A percentile compares a stretch with the other conserved stretches of the same genome.
phyloP scores from a whole-genome alignment of 1,140 invertebrate genomes.

The Helicoverpa zea region DNA sequence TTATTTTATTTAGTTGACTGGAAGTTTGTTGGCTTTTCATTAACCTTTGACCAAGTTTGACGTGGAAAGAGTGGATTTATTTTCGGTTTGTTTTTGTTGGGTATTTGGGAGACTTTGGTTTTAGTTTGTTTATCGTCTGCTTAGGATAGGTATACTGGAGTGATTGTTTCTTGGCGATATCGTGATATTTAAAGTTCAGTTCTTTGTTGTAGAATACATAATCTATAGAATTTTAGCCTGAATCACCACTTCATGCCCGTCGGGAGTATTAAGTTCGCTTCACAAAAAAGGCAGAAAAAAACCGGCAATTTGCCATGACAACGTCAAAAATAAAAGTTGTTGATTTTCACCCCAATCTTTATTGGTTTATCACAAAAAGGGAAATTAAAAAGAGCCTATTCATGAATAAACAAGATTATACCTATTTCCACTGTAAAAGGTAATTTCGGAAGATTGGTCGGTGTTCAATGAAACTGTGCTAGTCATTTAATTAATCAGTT shows the following conservation, averaged over 20 bases:
- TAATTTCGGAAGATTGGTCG: conserved; percentile 6
- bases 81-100: not conserved
- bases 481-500: conserved; percentile 23
- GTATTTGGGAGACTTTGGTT: not conserved
- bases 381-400: conserved; percentile 21
- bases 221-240: too few relatives aligned
- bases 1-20: conserved; percentile 4
- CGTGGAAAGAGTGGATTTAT: not conserved
- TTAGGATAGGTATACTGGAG: not conserved
- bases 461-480: conserved; percentile 5
- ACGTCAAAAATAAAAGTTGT: not conserved
- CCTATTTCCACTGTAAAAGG: not conserved
- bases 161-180: too few relatives aligned
- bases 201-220: too few relatives aligned
- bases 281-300: not conserved
- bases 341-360: conserved; percentile 6
- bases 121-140: not conserved
- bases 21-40: conserved; percentile 12
- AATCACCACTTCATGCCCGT: not conserved
- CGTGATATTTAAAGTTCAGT: too few relatives aligned
- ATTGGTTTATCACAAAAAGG: conserved; percentile 25
- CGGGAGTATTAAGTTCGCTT: too few relatives aligned
- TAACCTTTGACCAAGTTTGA: conserved; percentile 9
- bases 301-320: not conserved
- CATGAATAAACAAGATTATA: conserved; percentile 4